Base-by-base conservation (phyloP, 2,888 invertebrate genomes). In the Diabrotica balteata region DNA sequence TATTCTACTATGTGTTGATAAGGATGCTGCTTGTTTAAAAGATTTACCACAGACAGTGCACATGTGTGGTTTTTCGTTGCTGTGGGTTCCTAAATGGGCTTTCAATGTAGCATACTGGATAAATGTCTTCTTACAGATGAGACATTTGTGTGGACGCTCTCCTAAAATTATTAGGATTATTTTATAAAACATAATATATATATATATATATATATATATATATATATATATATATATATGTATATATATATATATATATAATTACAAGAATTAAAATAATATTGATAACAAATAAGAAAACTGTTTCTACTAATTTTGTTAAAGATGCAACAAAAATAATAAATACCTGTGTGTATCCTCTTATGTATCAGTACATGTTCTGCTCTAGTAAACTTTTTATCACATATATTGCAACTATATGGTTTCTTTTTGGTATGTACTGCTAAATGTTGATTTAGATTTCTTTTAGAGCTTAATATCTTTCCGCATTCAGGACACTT, bases 11-110 rank as follows among this genome's bases (percentile, higher is more conserved):
- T 80, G 80, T 59, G 77, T 77, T 0, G 73, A 75, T 49, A 81
- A 68, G 42, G 74, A 79, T 42, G 73, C 74, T 0, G 79, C 75
- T 59, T 79, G 79, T 17, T 73, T 75, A 60, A 81, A 81, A 5
- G 79, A 72, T 69, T 79, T 81, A 1, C 79, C 79, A 53, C 81
- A 81, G 7, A 86, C 83, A 11, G 83, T 82, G 75, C 89, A 89
- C 42, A 73, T 69, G 69, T 80, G 77, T 5, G 78, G 75, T 32
- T 76, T 77, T 47, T 79, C 76, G 0, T 80, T 80, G 6, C 72
- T 76, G 67, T 82, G 82, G 43, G 77, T 77, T 57, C 79, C 78
- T 4, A 79, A 62, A 61, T 82, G 82, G 7, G 75, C 75, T 72
- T 72, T 46, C 42, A 79, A 44, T 4, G 78, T 67, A 9, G 75